Evolutionary conservation across 2,113 vertebrate genomes (phyloP), one percentile per base, ranked within the genome.

Genomic region (Gallinago jamesoni): DNA sequence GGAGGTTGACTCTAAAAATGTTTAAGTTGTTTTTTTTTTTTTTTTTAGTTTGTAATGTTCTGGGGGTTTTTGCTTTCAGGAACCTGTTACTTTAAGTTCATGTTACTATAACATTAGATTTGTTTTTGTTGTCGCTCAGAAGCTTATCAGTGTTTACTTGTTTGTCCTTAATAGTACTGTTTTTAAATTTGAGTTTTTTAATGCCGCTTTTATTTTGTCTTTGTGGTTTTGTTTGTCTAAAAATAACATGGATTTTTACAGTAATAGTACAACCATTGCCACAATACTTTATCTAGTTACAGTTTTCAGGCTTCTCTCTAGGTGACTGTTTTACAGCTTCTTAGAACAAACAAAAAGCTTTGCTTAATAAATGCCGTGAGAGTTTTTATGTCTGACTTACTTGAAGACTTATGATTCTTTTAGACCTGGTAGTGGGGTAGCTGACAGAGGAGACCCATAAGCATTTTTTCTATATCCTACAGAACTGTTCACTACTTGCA

Each of bases 1-100:
- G 97, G 98, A 97, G 98, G 97, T 97, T 63, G 88, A 85, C 88
- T 74, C 86, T 94, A 33, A 95, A 87, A 76, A 45, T 86, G 83
- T 79, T 95, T 56, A 89, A 91, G 41, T 39, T 41, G 10, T 43
- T 47, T 22, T 94, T 90, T 41, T 41, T 43, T 47, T 22, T 94
- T 90, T 91, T 90, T 63, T 64, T 89, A 33, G 69, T 86, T 75
- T 59, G 27, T 90, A 70, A 89, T 75, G 37, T 80, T 91, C 84
- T 91, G 94, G 79, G 84, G 66, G n/a, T 87, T 97, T 96, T 98
- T 97, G 87, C 67, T 95, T 96, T 73, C 73, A 83, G 77, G 79
- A 86, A 33, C 19, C 3, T n/a, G 8, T 73, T 79, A 24, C 62
- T 70, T 87, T 30, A 22, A n/a, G 24, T 80, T 75, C 64, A n/a